Evolutionary conservation across 1,140 invertebrate species (phyloP).

Genomic region (Bicyclus anynana): DNA sequence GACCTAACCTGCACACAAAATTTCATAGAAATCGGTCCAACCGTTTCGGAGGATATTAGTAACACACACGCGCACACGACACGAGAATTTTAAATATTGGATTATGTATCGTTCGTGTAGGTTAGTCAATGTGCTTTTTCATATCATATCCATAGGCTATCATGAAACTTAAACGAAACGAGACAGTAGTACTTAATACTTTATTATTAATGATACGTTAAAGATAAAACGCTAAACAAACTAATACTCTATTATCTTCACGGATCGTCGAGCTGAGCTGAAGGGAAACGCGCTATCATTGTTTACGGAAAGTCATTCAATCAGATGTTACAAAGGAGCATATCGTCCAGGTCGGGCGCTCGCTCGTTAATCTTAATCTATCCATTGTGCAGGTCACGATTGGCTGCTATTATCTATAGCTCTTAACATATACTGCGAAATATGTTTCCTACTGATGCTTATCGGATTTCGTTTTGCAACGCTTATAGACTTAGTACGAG

Average conservation of each 20-base stretch:
- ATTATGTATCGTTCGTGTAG: no score
- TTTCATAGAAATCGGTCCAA: no score
- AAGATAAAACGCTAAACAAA: constrained; percentile 17
- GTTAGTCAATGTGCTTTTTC: no score
- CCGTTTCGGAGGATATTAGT: no score
- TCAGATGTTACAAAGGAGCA: constrained; percentile 58
- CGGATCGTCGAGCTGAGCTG: constrained; percentile 26
- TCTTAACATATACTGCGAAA: constrained; percentile 23
- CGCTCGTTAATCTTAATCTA: constrained; percentile 64
- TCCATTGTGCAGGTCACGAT: constrained; percentile 51
- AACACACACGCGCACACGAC: no score
- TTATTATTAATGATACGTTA: neutral
- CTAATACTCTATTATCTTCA: constrained; percentile 43
- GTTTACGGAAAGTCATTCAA: constrained; percentile 70
- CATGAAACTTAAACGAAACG: no score
- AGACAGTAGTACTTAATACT: no score
- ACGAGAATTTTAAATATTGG: no score
- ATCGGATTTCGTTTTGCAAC: neutral
- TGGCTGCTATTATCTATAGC: constrained; percentile 34
- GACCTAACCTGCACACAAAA: no score
- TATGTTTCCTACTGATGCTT: constrained; percentile 1
- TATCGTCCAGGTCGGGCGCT: constrained; percentile 47
- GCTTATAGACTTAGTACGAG: neutral
- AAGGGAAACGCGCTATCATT: constrained; percentile 54
- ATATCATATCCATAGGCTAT: no score